Evolutionary conservation across 2,888 invertebrate species (phyloP), one percentile per base, ranked within the genome.

Genomic region (Cataglyphis altisquamis): DNA sequence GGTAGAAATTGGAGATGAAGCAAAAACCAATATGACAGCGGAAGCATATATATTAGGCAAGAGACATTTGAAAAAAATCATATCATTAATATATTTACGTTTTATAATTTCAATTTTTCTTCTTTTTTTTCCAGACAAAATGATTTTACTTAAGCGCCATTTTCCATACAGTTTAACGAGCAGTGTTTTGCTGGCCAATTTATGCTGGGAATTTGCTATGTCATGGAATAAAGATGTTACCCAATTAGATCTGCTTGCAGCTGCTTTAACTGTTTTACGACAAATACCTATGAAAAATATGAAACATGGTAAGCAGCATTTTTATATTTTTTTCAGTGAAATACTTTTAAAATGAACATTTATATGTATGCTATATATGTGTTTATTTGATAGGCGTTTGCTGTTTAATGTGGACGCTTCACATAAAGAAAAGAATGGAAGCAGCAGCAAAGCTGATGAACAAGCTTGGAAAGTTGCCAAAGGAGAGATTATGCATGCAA

Each of bases 191-290:
- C 95, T 98, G 70, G 97, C 97, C 18, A 98, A 98, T 93, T 97
- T 98, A 96, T 97, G 97, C 88, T 99, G 99, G 99, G 98, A 99
- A 94, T 98, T 98, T 93, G 97, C 98, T 77, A 96, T 97, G 88
- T 96, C 96, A 74, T 99, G 99, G 98, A 97, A 98, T 92, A 98
- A 97, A 94, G 96, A 97, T 88, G 96, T 97, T 85, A 96, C 96
- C 64, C 96, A 96, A 86, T 95, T 97, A 6, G 95, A 96, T 18
- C 96, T 96, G 90, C 95, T 99, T 48, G 96, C 96, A 87, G 96
- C 97, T n/a, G 97, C 97, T 0, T 92, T 98, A 6, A 95, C 95
- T 74, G 98, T 97, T 93, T 95, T 98, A 70, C 95, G 95, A 75
- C 95, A 96, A 87, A 96, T 98, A 91, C 96, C 96, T 21, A 96